These are phyloP conservation scores for Troides helena DNA, from an alignment of 2,888 invertebrate genomes.

Conservation along the genomic window DNA sequence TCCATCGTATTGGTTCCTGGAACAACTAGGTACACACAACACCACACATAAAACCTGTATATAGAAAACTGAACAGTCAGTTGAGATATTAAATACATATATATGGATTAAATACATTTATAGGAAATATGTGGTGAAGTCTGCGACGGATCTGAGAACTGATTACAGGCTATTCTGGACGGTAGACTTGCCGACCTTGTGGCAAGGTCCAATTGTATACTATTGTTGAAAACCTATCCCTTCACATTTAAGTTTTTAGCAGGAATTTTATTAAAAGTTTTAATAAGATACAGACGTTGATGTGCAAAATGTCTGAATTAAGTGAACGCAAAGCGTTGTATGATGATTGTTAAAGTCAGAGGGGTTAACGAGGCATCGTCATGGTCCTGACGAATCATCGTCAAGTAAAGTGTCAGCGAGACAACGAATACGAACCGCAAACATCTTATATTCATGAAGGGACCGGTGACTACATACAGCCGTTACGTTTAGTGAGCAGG, in stretches of 20 bases:
- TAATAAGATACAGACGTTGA: not conserved
- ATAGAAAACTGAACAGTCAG: not conserved
- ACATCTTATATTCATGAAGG: slow-evolving; percentile 69
- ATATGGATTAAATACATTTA: no score
- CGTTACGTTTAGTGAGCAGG: slow-evolving; percentile 16
- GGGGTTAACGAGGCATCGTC: slow-evolving; percentile 46
- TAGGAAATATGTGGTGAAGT: no score
- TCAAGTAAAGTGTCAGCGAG: slow-evolving; percentile 55
- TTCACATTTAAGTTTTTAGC: no score
- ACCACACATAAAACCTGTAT: not conserved
- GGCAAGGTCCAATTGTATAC: no score
- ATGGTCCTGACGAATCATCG: slow-evolving; percentile 50
- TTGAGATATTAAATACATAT: no score
- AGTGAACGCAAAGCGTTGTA: slow-evolving; percentile 25
- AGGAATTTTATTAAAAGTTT: no score
- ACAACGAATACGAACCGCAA: slow-evolving; percentile 52
- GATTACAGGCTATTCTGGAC: no score
- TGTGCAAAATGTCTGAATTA: not conserved
- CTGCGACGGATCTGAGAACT: no score
- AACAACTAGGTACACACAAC: no score
- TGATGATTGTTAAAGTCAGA: slow-evolving; percentile 50
- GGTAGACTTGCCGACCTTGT: no score
- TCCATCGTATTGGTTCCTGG: no score
- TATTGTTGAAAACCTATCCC: no score
- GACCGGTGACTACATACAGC: slow-evolving; percentile 41